phyloP scores from a whole-genome alignment of 2,797 vertebrate species.

The Somateria mollissima region DNA sequence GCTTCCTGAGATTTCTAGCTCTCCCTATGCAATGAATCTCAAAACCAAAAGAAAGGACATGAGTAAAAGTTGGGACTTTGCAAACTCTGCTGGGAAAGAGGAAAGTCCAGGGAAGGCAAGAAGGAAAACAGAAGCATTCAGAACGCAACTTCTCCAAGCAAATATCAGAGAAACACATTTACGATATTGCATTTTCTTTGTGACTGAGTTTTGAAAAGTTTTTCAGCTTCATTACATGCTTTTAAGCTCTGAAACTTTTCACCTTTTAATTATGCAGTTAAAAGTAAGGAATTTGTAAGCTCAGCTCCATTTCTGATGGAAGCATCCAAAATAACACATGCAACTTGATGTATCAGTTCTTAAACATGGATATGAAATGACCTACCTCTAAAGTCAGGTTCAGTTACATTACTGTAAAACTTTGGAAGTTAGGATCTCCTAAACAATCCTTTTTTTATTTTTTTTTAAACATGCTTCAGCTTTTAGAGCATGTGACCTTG shows the following conservation, averaged over 20 bases:
- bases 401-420: not conserved
- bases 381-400: not conserved
- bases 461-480: not conserved
- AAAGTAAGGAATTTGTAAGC: not conserved
- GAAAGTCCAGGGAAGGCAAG: not conserved
- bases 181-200: not conserved
- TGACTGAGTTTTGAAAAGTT: not conserved
- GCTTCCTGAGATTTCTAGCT: constrained; percentile 26
- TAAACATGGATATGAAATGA: not conserved
- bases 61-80: not conserved
- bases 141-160: not conserved
- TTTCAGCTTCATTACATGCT: not conserved
- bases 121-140: not conserved
- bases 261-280: not conserved
- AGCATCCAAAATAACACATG: not conserved
- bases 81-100: not conserved
- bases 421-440: not conserved
- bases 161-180: not conserved
- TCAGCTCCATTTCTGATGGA: not conserved
- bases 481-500: not conserved
- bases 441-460: not conserved
- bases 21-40: not conserved
- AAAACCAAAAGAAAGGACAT: constrained; percentile 32
- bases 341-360: not conserved
- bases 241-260: not conserved